A percentile compares a stretch with the other conserved stretches of the same genome.
phyloP scores from a whole-genome alignment of 2,888 invertebrate genomes.

The Eugnorisma glareosa region DNA sequence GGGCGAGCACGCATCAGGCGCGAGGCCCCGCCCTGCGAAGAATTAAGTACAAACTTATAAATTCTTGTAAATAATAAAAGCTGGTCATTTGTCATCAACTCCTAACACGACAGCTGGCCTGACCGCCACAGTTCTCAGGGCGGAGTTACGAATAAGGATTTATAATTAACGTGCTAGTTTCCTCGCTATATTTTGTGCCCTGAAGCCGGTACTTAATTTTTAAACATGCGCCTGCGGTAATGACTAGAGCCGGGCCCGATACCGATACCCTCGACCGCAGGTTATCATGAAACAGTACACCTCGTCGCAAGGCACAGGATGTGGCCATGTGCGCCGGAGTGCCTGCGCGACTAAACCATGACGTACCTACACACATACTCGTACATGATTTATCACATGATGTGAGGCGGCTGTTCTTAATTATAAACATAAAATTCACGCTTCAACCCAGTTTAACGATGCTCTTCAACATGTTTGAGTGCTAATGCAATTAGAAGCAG shows the following conservation, averaged over 20 bases:
- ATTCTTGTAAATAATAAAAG: constrained; percentile 5
- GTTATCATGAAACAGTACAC: constrained; percentile 41
- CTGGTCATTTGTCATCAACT: constrained; percentile 17
- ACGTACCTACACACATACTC: constrained; percentile 12
- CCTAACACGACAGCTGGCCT: constrained; percentile 31
- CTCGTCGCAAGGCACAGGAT: constrained; percentile 34
- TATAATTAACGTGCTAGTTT: constrained; percentile 39
- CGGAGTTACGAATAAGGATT: constrained; percentile 25
- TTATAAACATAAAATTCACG: constrained; percentile 52
- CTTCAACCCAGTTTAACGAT: constrained; percentile 57
- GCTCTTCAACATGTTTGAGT: constrained; percentile 55
- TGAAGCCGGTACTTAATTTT: constrained; percentile 24
- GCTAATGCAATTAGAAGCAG: constrained; percentile 63
- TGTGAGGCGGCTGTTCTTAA: constrained; percentile 43
- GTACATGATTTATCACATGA: constrained; percentile 28
- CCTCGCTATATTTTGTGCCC: constrained; percentile 13
- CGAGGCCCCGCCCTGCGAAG: background rate
- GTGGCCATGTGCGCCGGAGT: constrained; percentile 17
- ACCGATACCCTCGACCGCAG: constrained; percentile 55
- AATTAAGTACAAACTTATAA: constrained; percentile 8
- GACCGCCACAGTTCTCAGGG: constrained; percentile 26
- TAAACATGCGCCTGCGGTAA: constrained; percentile 33
- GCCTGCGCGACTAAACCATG: constrained; percentile 30
- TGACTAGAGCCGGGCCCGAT: constrained; percentile 45
- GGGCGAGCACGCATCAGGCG: constrained; percentile 1